Evolutionary conservation across 2,888 invertebrate genomes (phyloP).

Genomic region (Stenurella melanura): DNA sequence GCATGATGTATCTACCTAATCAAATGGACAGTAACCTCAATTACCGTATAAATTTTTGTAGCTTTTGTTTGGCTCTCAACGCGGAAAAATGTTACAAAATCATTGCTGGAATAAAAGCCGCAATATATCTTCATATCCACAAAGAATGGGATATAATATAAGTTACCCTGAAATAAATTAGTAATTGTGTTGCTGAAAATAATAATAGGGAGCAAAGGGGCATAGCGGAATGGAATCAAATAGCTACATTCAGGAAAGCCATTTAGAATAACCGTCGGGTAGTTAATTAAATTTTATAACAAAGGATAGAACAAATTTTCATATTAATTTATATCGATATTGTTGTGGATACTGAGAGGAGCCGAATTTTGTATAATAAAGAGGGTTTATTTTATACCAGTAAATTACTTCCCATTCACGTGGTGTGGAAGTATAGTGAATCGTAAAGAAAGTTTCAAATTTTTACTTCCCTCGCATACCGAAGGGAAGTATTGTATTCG

Average conservation of each 20-base stretch:
- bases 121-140: constrained; percentile 27
- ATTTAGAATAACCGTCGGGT: constrained; percentile 19
- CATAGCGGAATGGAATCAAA: constrained; percentile 1
- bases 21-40: constrained; percentile 13
- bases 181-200: constrained; percentile 23
- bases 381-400: too few relatives aligned
- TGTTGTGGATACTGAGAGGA: neutral
- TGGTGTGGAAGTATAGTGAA: too few relatives aligned
- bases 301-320: neutral
- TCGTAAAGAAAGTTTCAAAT: too few relatives aligned
- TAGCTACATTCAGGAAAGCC: constrained; percentile 6
- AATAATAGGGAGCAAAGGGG: constrained; percentile 18
- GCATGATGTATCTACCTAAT: constrained; percentile 24
- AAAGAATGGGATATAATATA: constrained; percentile 26
- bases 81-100: constrained; percentile 19
- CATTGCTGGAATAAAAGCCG: constrained; percentile 22
- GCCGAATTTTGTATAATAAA: too few relatives aligned
- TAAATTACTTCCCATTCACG: too few relatives aligned
- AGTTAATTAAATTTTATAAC: neutral
- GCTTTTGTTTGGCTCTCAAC: neutral
- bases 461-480: too few relatives aligned
- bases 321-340: neutral
- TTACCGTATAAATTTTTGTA: constrained; percentile 15
- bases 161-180: constrained; percentile 16
- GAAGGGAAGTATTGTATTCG: too few relatives aligned